A percentile compares a stretch with the other conserved stretches of the same genome.
Evolutionary conservation across 2,888 invertebrate species (phyloP).

Genomic region (Amiota mariae): DNA sequence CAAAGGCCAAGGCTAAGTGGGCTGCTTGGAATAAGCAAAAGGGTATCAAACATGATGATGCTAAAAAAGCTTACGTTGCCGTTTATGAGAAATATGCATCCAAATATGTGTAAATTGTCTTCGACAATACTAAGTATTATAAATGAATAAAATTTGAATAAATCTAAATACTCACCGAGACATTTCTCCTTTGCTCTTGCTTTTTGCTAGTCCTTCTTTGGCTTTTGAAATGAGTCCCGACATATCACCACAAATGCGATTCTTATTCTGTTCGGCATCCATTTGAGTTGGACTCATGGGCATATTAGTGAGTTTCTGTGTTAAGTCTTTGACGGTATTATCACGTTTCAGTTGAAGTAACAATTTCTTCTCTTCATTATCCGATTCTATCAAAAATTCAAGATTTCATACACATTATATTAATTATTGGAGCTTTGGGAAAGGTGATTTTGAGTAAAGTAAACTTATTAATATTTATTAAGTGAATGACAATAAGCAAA

Average conservation of each 20-base stretch:
- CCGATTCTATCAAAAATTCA: slow-evolving; percentile 73
- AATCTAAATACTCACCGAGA: slow-evolving; percentile 64
- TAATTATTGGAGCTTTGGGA: slow-evolving; percentile 20
- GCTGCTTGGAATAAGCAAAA: slow-evolving; percentile 91
- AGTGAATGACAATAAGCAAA: too few relatives aligned
- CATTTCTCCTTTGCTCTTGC: slow-evolving; percentile 83
- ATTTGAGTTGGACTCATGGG: slow-evolving; percentile 73
- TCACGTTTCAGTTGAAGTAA: slow-evolving; percentile 84
- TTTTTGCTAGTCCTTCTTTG: slow-evolving; percentile 91
- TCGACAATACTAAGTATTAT: too few relatives aligned
- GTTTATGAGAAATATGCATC: slow-evolving; percentile 77
- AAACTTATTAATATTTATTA: too few relatives aligned
- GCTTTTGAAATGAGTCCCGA: slow-evolving; percentile 93
- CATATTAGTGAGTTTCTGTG: slow-evolving; percentile 87
- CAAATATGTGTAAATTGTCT: slow-evolving; percentile 74
- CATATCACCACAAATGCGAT: slow-evolving; percentile 84
- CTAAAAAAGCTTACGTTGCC: slow-evolving; percentile 87
- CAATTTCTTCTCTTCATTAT: slow-evolving; percentile 78
- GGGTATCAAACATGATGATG: slow-evolving; percentile 84
- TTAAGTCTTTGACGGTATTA: slow-evolving; percentile 90
- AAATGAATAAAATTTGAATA: slow-evolving; percentile 34
- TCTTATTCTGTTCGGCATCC: slow-evolving; percentile 78
- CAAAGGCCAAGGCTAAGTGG: slow-evolving; percentile 95
- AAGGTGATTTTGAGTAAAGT: too few relatives aligned
- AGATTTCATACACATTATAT: too few relatives aligned